phyloP scores from a whole-genome alignment of 1,140 invertebrate genomes.

The Aethina tumida region DNA sequence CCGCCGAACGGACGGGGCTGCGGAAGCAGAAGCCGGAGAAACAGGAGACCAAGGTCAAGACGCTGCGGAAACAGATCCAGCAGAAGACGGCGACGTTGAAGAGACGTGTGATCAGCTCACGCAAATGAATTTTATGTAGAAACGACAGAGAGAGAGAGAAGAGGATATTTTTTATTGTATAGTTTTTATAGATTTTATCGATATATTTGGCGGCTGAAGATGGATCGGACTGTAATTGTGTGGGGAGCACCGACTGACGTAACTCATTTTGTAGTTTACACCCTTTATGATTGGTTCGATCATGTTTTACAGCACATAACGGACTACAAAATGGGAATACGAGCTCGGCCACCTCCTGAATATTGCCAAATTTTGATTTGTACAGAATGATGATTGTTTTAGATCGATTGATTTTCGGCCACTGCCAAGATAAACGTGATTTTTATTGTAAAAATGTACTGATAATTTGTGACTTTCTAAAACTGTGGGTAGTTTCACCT shows the following conservation, averaged over 20 bases:
- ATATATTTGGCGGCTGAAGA: background rate
- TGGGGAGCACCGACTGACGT: no score
- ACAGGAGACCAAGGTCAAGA: conserved; percentile 4
- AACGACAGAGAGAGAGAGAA: background rate
- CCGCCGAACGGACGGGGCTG: background rate
- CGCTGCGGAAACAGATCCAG: conserved; percentile 12
- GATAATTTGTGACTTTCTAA: no score
- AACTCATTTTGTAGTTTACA: background rate
- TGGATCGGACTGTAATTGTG: background rate
- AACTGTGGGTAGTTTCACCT: no score
- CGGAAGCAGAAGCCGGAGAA: background rate
- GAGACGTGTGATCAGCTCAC: conserved; percentile 8
- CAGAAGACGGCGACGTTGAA: conserved; percentile 15
- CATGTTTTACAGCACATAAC: no score
- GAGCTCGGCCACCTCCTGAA: no score
- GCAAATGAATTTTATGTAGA: background rate
- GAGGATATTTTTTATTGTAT: conserved; percentile 1
- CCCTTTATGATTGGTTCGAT: no score
- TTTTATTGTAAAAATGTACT: no score
- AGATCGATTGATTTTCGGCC: no score
- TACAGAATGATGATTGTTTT: no score
- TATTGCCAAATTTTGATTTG: no score
- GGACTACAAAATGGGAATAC: no score
- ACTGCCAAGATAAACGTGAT: no score
- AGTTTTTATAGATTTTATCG: background rate